Evolutionary conservation across 2,888 invertebrate genomes (phyloP), one percentile per base, ranked within the genome.

Genomic region (Lamellibrachia satsuma): DNA sequence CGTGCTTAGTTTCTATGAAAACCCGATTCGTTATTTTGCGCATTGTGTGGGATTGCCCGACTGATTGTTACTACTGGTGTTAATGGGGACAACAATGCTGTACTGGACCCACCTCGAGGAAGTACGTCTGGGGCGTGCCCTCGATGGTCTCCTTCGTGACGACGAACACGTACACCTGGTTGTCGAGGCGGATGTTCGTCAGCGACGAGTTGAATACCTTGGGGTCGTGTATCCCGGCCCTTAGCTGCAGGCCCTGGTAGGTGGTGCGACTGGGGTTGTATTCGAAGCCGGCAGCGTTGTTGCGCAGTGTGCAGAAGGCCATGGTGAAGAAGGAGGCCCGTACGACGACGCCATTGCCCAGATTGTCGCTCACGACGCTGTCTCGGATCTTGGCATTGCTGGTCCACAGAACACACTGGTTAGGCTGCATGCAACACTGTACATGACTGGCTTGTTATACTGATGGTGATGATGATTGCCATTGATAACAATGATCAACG

Each of bases 241-340:
- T 94, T 1, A 96, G 95, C 93, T 95, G 94, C 52, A 95, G 94
- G 4, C 96, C 96, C 92, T 96, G 96, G 91, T 95, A 95, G 90
- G 96, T 96, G 0, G 98, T 97, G 93, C 99, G 97, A 90, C 98
- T 98, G 0, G 99, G 98, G 96, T 99, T 98, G 95, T 99, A 99
- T 92, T 98, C 97, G 94, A 99, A 98, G 0, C 99, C 99, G 90
- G 98, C 98, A 75, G 97, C 97, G 96, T 99, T 99, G 94, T 98
- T 98, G 96, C 98, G 98, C 93, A 99, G 39, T 7, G 90, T 60
- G 91, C 93, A 93, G 92, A 93, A 93, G 95, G 95, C 95, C 6
- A 97, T 94, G 7, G 96, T 95, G 52, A 97, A 95, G 93, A 95
- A 95, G 11, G 99, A 97, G 96, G 98, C 98, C 95, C 98, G 98